Conservation (phyloP, 2,797 vertebrate genomes). For the Silurus lanzhouensis region DNA sequence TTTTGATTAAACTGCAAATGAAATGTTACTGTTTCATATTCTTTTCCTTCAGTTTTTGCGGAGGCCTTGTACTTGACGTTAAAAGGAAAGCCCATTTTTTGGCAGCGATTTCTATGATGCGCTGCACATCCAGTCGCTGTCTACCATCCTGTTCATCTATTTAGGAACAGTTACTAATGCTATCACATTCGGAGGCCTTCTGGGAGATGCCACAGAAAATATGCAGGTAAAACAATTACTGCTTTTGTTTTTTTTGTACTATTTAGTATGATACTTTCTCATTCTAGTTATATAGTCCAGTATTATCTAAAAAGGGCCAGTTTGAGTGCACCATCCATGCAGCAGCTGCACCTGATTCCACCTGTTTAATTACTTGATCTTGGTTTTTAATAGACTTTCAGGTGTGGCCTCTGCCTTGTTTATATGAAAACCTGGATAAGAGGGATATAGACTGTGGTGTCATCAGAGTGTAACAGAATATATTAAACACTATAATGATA, state of each 20-base stretch:
- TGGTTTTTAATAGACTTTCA: too few relatives aligned
- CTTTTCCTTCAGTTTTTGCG: slow-evolving; percentile 83
- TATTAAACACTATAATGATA: not conserved
- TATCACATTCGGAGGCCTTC: slow-evolving; percentile 96
- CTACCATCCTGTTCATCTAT: slow-evolving; percentile 95
- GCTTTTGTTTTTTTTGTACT: not conserved
- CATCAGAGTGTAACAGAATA: not conserved
- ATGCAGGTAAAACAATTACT: slow-evolving; percentile 84
- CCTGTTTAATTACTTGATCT: too few relatives aligned
- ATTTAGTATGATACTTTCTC: not conserved
- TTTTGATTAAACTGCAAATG: not conserved
- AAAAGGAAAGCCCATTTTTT: slow-evolving; percentile 93
- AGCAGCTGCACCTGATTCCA: too few relatives aligned
- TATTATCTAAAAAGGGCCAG: too few relatives aligned
- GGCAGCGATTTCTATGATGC: slow-evolving; percentile 93
- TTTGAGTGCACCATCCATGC: too few relatives aligned
- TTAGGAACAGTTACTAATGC: slow-evolving; percentile 97
- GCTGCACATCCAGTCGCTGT: slow-evolving; percentile 92
- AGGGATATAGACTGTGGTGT: not conserved
- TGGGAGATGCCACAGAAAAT: slow-evolving; percentile 96
- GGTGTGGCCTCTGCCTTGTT: too few relatives aligned
- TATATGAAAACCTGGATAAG: too few relatives aligned
- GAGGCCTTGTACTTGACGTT: slow-evolving; percentile 92
- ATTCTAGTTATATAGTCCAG: not conserved
- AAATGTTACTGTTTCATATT: slow-evolving; percentile 22